Evolutionary conservation across 2,888 invertebrate species (phyloP).

Genomic region (Tachina grossa): DNA sequence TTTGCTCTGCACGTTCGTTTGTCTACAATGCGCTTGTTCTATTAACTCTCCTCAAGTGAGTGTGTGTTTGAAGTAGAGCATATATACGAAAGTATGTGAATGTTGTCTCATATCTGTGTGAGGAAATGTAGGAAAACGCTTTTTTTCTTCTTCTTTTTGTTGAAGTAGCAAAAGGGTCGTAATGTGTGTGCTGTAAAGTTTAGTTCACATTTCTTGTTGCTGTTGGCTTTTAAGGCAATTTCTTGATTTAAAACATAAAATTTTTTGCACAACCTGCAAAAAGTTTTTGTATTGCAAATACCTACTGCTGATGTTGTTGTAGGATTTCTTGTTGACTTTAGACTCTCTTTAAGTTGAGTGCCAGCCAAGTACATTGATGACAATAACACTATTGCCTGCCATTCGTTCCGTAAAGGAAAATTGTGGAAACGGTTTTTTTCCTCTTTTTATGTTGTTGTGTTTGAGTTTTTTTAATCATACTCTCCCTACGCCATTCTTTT

Average conservation of each 20-base stretch:
- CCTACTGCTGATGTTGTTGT: slow-evolving; percentile 53
- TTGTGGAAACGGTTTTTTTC: slow-evolving; percentile 55
- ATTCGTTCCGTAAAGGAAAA: slow-evolving; percentile 35
- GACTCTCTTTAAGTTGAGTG: slow-evolving; percentile 65
- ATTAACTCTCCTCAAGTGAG: slow-evolving; percentile 62
- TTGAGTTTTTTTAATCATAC: slow-evolving; percentile 3
- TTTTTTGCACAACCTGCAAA: slow-evolving; percentile 66
- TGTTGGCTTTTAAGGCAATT: slow-evolving; percentile 52
- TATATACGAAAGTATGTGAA: slow-evolving; percentile 1
- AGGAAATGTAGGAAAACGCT: slow-evolving; percentile 17
- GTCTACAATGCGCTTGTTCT: slow-evolving; percentile 65
- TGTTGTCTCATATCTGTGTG: slow-evolving; percentile 1
- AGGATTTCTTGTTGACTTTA: slow-evolving; percentile 66
- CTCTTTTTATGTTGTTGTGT: slow-evolving; percentile 25
- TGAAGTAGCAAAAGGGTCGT: slow-evolving; percentile 43
- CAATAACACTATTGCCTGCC: slow-evolving; percentile 50
- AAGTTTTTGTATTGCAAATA: slow-evolving; percentile 37
- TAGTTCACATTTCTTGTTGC: slow-evolving; percentile 38
- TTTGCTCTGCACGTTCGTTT: slow-evolving; percentile 49
- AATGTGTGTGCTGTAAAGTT: slow-evolving; percentile 49
- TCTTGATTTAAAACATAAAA: slow-evolving; percentile 63
- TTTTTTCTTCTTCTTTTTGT: slow-evolving; percentile 8
- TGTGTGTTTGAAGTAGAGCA: slow-evolving; percentile 38
- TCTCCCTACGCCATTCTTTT: slow-evolving; percentile 34
- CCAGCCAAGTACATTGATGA: slow-evolving; percentile 67